phyloP scores from a whole-genome alignment of 2,888 invertebrate genomes.

The Lepidochrysops patricia region DNA sequence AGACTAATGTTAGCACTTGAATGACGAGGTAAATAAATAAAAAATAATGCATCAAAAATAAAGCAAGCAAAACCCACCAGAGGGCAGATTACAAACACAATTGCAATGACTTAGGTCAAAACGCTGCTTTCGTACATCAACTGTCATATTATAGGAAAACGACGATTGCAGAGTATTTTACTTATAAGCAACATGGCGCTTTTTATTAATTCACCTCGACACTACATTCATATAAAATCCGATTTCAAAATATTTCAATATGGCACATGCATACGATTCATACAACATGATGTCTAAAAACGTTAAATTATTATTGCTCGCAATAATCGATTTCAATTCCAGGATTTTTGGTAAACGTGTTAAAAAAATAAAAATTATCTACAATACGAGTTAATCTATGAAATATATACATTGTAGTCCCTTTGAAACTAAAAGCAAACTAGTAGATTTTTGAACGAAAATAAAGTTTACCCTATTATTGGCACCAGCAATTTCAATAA shows the following conservation, averaged over 20 bases:
- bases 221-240: not conserved
- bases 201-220: not conserved
- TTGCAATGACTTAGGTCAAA: no score
- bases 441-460: no score
- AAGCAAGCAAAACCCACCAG: no score
- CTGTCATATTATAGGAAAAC: no score
- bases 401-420: not conserved
- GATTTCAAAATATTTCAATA: conserved; percentile 6
- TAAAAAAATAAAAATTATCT: conserved; percentile 12
- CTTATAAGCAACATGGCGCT: no score
- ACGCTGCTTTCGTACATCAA: no score
- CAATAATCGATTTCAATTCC: conserved; percentile 11
- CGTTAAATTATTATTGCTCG: conserved; percentile 12
- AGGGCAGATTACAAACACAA: no score
- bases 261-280: conserved; percentile 11
- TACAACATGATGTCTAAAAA: conserved; percentile 2
- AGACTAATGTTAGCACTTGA: not conserved
- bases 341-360: not conserved
- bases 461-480: no score
- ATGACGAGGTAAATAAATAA: not conserved
- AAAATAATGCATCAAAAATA: not conserved
- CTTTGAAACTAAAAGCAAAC: not conserved
- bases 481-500: no score
- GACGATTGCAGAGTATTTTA: no score
- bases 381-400: not conserved